Evolutionary conservation across 2,113 vertebrate species (phyloP).

Genomic region (Furnarius figulus): DNA sequence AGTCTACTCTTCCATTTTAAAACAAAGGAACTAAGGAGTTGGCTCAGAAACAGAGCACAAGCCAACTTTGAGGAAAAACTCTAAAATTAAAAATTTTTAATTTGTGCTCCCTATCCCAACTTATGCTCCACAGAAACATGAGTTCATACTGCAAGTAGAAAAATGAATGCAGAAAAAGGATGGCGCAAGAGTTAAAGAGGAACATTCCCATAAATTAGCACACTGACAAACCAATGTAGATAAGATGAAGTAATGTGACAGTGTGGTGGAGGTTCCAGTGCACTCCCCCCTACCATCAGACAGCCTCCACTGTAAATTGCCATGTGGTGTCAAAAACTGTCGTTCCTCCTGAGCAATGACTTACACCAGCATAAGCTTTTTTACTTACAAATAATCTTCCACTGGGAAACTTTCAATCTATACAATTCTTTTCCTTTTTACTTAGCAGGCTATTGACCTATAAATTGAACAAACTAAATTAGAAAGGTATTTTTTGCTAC

Average conservation of each 20-base stretch:
- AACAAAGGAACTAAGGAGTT: not conserved
- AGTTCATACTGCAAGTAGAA: not conserved
- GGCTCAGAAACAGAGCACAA: not conserved
- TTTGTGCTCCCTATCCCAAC: not conserved
- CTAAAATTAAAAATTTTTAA: not conserved
- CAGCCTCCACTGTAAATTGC: not conserved
- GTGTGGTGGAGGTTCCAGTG: not conserved
- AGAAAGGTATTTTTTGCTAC: not conserved
- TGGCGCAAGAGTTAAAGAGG: not conserved
- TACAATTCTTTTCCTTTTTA: not conserved
- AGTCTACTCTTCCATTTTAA: not conserved
- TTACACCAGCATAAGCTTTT: not conserved
- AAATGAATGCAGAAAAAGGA: not conserved
- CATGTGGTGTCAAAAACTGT: not conserved
- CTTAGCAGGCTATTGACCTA: not conserved
- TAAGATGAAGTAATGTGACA: not conserved
- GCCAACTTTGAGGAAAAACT: not conserved
- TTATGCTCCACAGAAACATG: not conserved
- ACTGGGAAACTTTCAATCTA: not conserved
- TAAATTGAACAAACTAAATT: not conserved
- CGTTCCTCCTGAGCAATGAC: not conserved
- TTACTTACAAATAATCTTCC: not conserved
- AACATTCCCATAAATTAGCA: not conserved
- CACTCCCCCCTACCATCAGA: not conserved
- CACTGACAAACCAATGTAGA: not conserved